phyloP scores from a whole-genome alignment of 2,888 invertebrate species.

The Cheilosia grossa region DNA sequence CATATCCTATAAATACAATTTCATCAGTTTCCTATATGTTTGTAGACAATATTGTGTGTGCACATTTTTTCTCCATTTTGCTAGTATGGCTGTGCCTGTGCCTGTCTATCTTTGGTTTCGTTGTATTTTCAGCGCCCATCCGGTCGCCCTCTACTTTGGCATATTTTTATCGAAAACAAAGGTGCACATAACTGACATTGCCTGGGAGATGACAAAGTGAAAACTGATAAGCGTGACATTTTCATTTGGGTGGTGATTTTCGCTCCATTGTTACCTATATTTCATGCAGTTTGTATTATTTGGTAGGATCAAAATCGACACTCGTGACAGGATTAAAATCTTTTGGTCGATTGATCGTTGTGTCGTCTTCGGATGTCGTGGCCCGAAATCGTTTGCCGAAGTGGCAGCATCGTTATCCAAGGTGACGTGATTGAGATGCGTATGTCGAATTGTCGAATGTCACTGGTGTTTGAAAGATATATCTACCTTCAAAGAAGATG shows the following conservation, averaged over 20 bases:
- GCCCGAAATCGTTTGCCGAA: conserved; percentile 10
- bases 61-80: conserved; percentile 41
- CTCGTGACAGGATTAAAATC: conserved; percentile 73
- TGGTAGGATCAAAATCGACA: conserved; percentile 44
- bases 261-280: conserved; percentile 53
- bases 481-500: conserved; percentile 20
- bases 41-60: conserved; percentile 43
- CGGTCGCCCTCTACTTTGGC: conserved; percentile 66
- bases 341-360: conserved; percentile 58
- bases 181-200: conserved; percentile 37
- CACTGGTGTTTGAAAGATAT: neutral
- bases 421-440: conserved; percentile 52
- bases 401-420: conserved; percentile 38
- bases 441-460: conserved; percentile 11
- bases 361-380: conserved; percentile 18
- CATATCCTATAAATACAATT: conserved; percentile 61
- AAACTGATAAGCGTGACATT: conserved; percentile 82
- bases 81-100: neutral
- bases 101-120: neutral
- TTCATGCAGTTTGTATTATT: conserved; percentile 16
- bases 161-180: conserved; percentile 47
- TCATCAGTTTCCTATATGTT: conserved; percentile 57
- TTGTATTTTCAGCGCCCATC: conserved; percentile 53
- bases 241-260: conserved; percentile 80
- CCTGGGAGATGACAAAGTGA: conserved; percentile 57